Conservation (phyloP, 2,888 invertebrate genomes). For the Masnerella sp. region DNA sequence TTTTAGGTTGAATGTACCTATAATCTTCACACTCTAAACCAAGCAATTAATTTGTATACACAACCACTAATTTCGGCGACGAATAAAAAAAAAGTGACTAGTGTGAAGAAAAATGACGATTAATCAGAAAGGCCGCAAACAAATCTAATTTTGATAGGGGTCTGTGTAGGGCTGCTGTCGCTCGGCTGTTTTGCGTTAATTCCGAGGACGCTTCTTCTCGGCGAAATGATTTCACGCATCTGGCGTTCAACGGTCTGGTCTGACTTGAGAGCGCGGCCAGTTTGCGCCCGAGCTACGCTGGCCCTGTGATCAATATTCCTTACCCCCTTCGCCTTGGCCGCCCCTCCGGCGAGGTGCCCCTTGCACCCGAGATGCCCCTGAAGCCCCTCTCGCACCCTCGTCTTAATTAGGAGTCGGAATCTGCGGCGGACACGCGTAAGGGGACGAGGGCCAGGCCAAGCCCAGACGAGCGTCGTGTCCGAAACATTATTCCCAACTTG, state of each 20-base stretch:
- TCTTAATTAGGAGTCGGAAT: conserved; percentile 92
- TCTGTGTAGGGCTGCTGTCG: too few species aligned
- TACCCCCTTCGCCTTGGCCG: conserved; percentile 77
- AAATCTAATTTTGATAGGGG: conserved; percentile 37
- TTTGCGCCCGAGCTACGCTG: conserved; percentile 67
- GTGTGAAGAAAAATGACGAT: neutral
- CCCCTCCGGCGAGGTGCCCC: conserved; percentile 70
- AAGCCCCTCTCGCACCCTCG: conserved; percentile 80
- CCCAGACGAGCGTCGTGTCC: conserved; percentile 73
- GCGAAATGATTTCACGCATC: conserved; percentile 73
- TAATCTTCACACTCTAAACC: too few species aligned
- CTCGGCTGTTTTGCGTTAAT: conserved; percentile 51
- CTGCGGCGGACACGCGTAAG: conserved; percentile 88
- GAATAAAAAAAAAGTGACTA: neutral
- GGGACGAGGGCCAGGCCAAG: conserved; percentile 68
- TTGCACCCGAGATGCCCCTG: conserved; percentile 67
- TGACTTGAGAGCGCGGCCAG: conserved; percentile 69
- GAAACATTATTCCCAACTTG: conserved; percentile 77
- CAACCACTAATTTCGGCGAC: too few species aligned
- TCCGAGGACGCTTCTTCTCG: conserved; percentile 64
- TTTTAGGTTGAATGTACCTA: too few species aligned
- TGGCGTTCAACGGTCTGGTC: conserved; percentile 73
- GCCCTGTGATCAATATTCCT: conserved; percentile 78
- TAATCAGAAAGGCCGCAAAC: conserved; percentile 20
- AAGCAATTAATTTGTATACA: too few species aligned